Evolutionary conservation across 2,888 invertebrate genomes (phyloP).

Genomic region (Cheilosia vernalis): DNA sequence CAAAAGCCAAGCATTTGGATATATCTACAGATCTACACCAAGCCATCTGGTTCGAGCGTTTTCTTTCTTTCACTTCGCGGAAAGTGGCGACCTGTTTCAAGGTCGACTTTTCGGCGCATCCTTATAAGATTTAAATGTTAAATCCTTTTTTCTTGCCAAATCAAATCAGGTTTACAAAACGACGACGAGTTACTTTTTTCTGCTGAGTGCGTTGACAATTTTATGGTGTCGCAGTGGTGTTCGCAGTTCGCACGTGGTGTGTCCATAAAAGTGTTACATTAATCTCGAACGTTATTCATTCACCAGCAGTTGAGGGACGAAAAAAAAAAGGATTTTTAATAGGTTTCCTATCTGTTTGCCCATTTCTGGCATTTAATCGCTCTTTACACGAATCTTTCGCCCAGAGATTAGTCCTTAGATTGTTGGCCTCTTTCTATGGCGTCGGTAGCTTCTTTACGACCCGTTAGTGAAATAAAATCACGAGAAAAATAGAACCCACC

Average conservation of each 20-base stretch:
- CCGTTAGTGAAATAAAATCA: slow-evolving; percentile 70
- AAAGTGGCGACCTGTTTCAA: slow-evolving; percentile 32
- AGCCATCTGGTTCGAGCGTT: slow-evolving; percentile 35
- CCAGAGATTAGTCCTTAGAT: slow-evolving; percentile 44
- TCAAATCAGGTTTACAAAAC: slow-evolving; percentile 63
- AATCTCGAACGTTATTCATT: slow-evolving; percentile 63
- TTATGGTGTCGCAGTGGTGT: slow-evolving; percentile 21
- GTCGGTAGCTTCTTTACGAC: slow-evolving; percentile 70
- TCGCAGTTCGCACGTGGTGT: slow-evolving; percentile 4
- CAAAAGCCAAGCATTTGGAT: slow-evolving; percentile 49
- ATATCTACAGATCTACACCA: slow-evolving; percentile 13
- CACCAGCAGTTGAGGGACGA: neutral
- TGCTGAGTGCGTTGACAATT: slow-evolving; percentile 22
- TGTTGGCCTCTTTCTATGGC: slow-evolving; percentile 28
- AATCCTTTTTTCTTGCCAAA: slow-evolving; percentile 55
- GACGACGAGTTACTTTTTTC: slow-evolving; percentile 10
- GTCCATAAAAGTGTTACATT: slow-evolving; percentile 62
- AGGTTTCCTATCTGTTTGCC: slow-evolving; percentile 59
- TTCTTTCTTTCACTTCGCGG: slow-evolving; percentile 15
- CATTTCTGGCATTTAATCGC: slow-evolving; percentile 56
- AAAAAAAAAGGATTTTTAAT: slow-evolving; percentile 59
- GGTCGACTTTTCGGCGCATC: slow-evolving; percentile 34
- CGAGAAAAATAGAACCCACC: slow-evolving; percentile 44
- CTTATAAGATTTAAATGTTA: slow-evolving; percentile 8
- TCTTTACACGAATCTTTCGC: slow-evolving; percentile 54